These are phyloP conservation scores for Neria commutata DNA, from an alignment of 2,888 invertebrate species.

Conservation along the genomic window DNA sequence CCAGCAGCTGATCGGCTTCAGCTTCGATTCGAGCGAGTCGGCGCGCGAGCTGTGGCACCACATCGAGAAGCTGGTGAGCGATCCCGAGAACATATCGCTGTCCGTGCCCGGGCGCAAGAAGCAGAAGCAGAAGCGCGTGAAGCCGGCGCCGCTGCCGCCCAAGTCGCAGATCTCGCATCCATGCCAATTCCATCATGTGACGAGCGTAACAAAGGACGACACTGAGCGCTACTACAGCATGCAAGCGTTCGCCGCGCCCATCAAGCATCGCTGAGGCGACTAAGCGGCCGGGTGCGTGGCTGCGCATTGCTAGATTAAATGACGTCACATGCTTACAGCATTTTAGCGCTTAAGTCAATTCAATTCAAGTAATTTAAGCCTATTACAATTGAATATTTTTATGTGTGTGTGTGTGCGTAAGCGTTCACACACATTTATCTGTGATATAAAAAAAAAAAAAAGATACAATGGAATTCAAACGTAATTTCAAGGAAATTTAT, in stretches of 20 bases:
- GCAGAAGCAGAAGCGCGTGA: slow-evolving; percentile 63
- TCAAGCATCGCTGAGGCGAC: slow-evolving; percentile 50
- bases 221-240: slow-evolving; percentile 71
- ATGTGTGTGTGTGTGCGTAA: slow-evolving; percentile 8
- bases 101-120: slow-evolving; percentile 70
- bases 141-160: slow-evolving; percentile 70
- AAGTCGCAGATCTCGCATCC: slow-evolving; percentile 84
- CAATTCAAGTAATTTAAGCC: background rate
- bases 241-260: slow-evolving; percentile 67
- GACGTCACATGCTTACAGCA: background rate
- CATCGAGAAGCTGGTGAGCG: slow-evolving; percentile 73
- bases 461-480: slow-evolving; percentile 1
- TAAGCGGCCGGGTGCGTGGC: slow-evolving; percentile 36
- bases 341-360: slow-evolving; percentile 14
- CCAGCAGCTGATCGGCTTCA: slow-evolving; percentile 76
- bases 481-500: no score
- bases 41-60: slow-evolving; percentile 74
- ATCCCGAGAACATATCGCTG: slow-evolving; percentile 79
- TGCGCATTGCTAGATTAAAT: background rate
- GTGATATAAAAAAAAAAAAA: slow-evolving; percentile 22
- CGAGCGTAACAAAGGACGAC: slow-evolving; percentile 74
- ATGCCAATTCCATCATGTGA: slow-evolving; percentile 84
- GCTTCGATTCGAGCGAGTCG: slow-evolving; percentile 76
- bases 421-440: slow-evolving; percentile 17
- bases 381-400: slow-evolving; percentile 1